Conservation (phyloP, 2,113 vertebrate genomes). For the Cervus canadensis region DNA sequence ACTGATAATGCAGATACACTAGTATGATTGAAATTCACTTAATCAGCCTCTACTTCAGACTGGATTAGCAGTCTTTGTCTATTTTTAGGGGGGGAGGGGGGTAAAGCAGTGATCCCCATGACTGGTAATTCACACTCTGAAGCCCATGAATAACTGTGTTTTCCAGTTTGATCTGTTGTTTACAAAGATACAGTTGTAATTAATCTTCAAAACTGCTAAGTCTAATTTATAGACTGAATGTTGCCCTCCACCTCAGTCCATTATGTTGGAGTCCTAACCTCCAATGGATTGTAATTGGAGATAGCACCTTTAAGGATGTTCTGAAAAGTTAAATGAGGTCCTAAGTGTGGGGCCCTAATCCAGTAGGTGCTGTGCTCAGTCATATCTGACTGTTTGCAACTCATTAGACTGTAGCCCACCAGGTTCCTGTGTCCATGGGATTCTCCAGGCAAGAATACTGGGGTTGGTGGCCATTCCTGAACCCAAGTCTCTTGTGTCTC, state of each 20-base stretch:
- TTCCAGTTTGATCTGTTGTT: neutral
- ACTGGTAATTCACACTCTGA: neutral
- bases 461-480: neutral
- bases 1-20: neutral
- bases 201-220: neutral
- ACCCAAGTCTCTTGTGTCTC: neutral
- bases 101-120: neutral
- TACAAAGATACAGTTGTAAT: neutral
- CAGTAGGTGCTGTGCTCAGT: neutral
- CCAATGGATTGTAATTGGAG: neutral
- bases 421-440: neutral
- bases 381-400: neutral
- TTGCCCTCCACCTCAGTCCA: neutral
- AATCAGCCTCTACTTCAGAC: neutral
- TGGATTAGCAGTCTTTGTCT: neutral
- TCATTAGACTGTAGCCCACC: neutral
- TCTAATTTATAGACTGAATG: neutral
- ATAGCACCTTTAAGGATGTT: neutral
- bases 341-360: neutral
- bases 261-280: neutral
- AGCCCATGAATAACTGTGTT: neutral
- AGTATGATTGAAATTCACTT: neutral
- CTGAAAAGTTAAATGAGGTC: neutral
- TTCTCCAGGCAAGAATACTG: neutral
- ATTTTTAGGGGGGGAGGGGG: rapidly evolving